These are phyloP conservation scores for Florisuga fusca DNA, from an alignment of 2,797 vertebrate species.

Conservation along the genomic window DNA sequence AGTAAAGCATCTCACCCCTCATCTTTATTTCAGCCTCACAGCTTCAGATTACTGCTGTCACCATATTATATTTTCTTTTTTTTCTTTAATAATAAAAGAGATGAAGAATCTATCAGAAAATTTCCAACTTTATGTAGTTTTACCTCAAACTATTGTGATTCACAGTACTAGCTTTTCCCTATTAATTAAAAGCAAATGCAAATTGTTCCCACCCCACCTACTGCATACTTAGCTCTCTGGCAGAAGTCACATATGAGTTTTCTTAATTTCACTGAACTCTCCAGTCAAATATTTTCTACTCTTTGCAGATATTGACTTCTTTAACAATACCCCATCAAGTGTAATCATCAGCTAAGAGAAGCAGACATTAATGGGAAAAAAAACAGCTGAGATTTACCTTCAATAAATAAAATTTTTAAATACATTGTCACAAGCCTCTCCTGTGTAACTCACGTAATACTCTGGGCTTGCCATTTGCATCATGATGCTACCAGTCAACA, in stretches of 20 bases:
- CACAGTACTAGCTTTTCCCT: background rate
- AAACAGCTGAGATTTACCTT: background rate
- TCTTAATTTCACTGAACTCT: background rate
- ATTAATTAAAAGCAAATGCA: rapidly evolving
- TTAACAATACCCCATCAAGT: background rate
- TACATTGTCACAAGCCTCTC: background rate
- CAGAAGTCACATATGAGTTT: rapidly evolving
- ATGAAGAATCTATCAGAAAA: background rate
- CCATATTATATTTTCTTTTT: background rate
- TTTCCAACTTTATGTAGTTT: background rate
- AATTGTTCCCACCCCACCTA: background rate
- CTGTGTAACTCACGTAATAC: background rate
- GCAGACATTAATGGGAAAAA: background rate
- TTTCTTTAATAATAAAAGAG: background rate
- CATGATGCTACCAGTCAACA: background rate
- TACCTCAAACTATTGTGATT: background rate
- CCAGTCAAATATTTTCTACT: background rate
- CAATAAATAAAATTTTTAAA: background rate
- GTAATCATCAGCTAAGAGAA: background rate
- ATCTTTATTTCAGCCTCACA: background rate
- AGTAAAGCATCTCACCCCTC: background rate
- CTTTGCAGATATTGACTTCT: background rate
- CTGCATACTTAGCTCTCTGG: background rate
- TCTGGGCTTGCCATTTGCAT: background rate
- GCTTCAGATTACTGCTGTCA: background rate